These are phyloP conservation scores for Gavialis gangeticus DNA, from an alignment of 2,113 vertebrate species.

Conservation along the genomic window DNA sequence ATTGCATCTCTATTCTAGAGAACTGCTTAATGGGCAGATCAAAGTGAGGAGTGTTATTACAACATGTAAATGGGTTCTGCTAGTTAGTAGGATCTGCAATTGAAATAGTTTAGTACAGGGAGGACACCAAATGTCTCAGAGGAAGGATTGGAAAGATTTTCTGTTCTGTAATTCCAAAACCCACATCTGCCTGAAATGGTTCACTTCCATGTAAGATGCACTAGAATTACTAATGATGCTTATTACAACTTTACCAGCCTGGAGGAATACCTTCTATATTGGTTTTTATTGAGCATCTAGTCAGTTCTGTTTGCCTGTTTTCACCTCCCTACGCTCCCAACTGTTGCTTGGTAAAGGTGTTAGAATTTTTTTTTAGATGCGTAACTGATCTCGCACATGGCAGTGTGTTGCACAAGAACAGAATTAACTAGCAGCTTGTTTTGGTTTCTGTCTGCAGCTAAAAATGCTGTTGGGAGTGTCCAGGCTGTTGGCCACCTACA, in stretches of 20 bases:
- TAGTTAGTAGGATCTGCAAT: neutral
- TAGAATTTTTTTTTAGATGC: neutral
- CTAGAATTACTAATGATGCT: neutral
- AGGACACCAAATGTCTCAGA: neutral
- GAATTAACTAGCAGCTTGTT: neutral
- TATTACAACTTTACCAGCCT: neutral
- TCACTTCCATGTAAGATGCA: neutral
- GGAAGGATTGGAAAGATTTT: neutral
- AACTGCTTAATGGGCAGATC: no score
- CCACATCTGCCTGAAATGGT: neutral
- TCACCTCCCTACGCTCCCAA: neutral
- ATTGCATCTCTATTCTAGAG: no score
- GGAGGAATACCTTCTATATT: neutral
- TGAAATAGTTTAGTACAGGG: neutral
- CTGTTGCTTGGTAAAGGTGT: neutral
- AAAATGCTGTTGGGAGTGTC: neutral
- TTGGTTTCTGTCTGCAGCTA: slow-evolving; percentile 13
- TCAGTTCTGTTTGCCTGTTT: neutral
- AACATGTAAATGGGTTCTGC: neutral
- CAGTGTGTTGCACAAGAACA: neutral
- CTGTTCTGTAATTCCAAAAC: neutral
- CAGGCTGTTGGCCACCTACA: neutral
- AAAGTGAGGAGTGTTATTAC: no score
- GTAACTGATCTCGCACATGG: neutral
- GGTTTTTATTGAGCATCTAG: neutral